phyloP scores from a whole-genome alignment of 1,140 invertebrate species.

The Drosophila tani region DNA sequence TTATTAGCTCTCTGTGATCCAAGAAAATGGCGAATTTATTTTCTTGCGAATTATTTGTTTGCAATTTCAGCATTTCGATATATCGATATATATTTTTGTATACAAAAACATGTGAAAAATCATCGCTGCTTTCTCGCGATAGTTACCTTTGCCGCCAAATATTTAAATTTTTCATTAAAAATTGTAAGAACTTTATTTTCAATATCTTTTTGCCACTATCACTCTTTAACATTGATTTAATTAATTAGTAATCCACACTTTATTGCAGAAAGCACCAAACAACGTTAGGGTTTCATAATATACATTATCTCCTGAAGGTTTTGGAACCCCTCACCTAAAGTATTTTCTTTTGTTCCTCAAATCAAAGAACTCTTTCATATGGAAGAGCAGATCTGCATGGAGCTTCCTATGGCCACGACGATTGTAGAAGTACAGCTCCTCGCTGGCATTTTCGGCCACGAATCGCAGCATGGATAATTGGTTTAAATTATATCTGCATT shows the following conservation, averaged over 20 bases:
- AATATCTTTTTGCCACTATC: background rate
- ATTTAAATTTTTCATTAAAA: background rate
- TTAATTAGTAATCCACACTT: background rate
- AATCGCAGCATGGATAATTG: conserved; percentile 5
- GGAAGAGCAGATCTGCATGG: conserved; percentile 23
- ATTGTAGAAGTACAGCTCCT: conserved; percentile 32
- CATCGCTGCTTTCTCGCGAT: conserved; percentile 21
- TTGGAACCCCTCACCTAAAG: background rate
- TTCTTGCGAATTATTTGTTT: background rate
- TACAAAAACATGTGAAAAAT: background rate
- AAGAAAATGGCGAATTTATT: conserved; percentile 52
- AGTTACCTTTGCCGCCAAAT: background rate
- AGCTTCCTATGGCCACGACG: conserved; percentile 1
- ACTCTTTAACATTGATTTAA: background rate
- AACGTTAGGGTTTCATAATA: no score
- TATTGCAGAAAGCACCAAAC: background rate
- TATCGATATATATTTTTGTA: no score
- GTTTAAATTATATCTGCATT: background rate
- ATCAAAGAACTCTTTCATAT: conserved; percentile 25
- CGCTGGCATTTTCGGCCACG: conserved; percentile 24
- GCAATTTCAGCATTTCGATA: conserved; percentile 53
- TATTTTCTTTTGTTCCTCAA: background rate
- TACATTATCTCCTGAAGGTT: no score
- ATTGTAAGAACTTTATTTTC: background rate
- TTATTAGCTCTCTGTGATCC: conserved; percentile 68